These are phyloP conservation scores for Drusus annulatus DNA, from an alignment of 1,140 invertebrate species.

Conservation along the genomic window DNA sequence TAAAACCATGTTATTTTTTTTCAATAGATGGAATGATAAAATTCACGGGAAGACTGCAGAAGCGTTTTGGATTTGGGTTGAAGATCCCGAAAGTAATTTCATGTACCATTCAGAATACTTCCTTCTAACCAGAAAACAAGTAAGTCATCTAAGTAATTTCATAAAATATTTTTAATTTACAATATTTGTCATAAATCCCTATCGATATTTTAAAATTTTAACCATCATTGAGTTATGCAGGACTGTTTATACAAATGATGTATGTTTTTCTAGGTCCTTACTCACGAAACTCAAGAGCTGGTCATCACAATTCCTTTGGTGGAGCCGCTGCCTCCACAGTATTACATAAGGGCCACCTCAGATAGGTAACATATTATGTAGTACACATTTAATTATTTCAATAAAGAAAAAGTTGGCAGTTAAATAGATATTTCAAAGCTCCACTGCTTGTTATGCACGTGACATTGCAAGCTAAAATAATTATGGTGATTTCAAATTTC, in stretches of 20 bases:
- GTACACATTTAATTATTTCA: too few species aligned
- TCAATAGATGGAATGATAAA: constrained; percentile 86
- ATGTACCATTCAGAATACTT: constrained; percentile 98
- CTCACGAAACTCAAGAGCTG: constrained; percentile 84
- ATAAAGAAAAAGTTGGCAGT: too few species aligned
- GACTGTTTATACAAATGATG: too few species aligned
- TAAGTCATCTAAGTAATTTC: too few species aligned
- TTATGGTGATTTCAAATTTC: too few species aligned
- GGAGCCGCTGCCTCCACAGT: constrained; percentile 93
- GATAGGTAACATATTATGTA: constrained; percentile 75
- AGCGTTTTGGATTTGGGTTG: constrained; percentile 98
- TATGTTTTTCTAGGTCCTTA: constrained; percentile 68
- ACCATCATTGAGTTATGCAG: too few species aligned
- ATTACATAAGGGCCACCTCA: constrained; percentile 89
- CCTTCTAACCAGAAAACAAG: constrained; percentile 89
- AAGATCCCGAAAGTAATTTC: constrained; percentile 93
- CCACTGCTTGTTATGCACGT: too few species aligned
- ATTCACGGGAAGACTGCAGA: constrained; percentile 91
- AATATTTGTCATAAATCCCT: too few species aligned
- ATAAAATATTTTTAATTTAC: background rate
- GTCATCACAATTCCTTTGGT: constrained; percentile 96
- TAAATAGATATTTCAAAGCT: too few species aligned
- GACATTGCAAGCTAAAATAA: too few species aligned
- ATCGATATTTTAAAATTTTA: too few species aligned
- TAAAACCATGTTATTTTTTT: constrained; percentile 24